phyloP scores from a whole-genome alignment of 1,140 invertebrate genomes.

The Psilanteris sp. region DNA sequence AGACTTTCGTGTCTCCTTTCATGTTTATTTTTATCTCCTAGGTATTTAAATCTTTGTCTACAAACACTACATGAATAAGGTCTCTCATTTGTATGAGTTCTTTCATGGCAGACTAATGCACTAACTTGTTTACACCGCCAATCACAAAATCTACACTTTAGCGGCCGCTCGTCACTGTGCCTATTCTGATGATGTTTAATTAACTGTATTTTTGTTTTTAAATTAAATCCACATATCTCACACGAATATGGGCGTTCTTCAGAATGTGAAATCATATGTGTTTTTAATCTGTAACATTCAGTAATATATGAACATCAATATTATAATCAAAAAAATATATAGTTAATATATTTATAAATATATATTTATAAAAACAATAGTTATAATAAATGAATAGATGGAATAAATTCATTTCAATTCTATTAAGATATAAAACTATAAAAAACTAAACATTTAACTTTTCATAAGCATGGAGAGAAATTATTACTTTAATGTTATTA shows the following conservation, averaged over 20 bases:
- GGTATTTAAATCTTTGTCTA: conserved; percentile 96
- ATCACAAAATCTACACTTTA: conserved; percentile 75
- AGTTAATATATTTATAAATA: no score
- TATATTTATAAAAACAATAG: no score
- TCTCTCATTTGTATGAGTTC: conserved; percentile 98
- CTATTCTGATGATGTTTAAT: conserved; percentile 78
- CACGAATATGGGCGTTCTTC: conserved; percentile 76
- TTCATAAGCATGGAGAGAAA: no score
- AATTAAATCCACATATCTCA: conserved; percentile 76
- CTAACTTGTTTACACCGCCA: conserved; percentile 79
- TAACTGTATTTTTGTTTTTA: conserved; percentile 79
- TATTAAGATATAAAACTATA: no score
- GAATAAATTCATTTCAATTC: no score
- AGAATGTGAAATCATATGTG: conserved; percentile 79
- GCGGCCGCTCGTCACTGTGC: conserved; percentile 76
- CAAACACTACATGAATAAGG: conserved; percentile 99
- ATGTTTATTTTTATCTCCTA: conserved; percentile 84
- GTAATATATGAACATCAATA: no score
- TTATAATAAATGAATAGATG: no score
- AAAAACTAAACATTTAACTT: no score
- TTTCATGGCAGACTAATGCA: conserved; percentile 86
- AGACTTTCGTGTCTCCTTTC: conserved; percentile 76
- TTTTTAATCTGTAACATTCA: conserved; percentile 70
- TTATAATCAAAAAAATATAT: no score
- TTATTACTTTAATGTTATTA: no score